Evolutionary conservation across 2,113 vertebrate genomes (phyloP), one percentile per base, ranked within the genome.

Genomic region (Puma concolor): DNA sequence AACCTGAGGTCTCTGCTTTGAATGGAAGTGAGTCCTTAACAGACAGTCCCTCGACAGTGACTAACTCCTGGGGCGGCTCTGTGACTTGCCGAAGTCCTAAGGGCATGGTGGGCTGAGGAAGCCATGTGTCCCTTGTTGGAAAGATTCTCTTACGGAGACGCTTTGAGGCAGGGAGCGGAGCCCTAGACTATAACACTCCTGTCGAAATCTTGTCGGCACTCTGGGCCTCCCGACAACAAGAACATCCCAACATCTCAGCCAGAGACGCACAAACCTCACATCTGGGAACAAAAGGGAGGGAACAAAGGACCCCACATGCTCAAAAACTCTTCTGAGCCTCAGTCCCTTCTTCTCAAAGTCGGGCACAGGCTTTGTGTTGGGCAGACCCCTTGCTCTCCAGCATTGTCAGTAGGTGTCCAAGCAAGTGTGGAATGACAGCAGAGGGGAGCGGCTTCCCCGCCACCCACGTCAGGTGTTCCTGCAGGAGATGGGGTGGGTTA

Each of bases 301-400:
- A 31, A n/a, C n/a, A 4, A 12, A 72, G 31, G 25, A 23, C 10
- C 7, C 21, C 12, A 3, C 5, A 0, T 13, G 15, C 31, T 5
- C 25, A 7, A 4, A 1, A 1, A 1, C 0, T 13, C 44, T 54
- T 7, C n/a, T 33, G 0, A 7, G 11, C 8, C 50, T 36, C 4
- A 1, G 38, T 1, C 3, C 4, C 2, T 29, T 19, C 21, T 57
- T 57, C 77, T 36, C n/a, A 57, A 9, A 52, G 48, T 5, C 19
- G 4, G 8, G 50, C 91, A 21, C 14, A 9, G 38, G 2, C 36
- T 76, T 13, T 83, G 69, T 25, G 27, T 16, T 21, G 25, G 8
- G 19, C 0, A 4, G 33, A 9, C 31, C 50, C 8, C 57, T 60
- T 66, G 16, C 7, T 66, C 19, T n/a, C 5, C 1, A 14, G 63